Evolutionary conservation across 2,888 invertebrate species (phyloP).

Genomic region (Sphecodes monilicornis): DNA sequence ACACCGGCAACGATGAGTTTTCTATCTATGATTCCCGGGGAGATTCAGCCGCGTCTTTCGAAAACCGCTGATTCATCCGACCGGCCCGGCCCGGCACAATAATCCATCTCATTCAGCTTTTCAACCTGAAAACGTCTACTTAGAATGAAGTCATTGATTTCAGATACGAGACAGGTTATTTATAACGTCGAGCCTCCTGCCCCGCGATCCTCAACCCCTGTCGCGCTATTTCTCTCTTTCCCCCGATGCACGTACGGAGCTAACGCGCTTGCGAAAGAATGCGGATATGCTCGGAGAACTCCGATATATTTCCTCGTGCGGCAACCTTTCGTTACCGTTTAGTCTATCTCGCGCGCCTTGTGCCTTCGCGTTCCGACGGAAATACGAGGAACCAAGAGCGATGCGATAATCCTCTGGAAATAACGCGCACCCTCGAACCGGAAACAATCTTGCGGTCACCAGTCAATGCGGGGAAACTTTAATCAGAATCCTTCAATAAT

Average conservation of each 20-base stretch:
- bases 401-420: background rate
- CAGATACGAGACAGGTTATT: conserved; percentile 45
- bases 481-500: background rate
- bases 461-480: background rate
- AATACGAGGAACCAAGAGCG: background rate
- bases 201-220: background rate
- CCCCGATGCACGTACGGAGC: background rate
- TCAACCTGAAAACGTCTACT: conserved; percentile 33
- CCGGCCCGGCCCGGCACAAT: conserved; percentile 13
- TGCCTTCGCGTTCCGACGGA: background rate
- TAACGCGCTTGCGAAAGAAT: conserved; percentile 25
- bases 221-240: background rate
- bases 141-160: conserved; percentile 46
- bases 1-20: background rate
- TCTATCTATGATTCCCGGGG: background rate
- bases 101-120: conserved; percentile 42
- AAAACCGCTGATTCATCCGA: conserved; percentile 28
- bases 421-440: background rate
- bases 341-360: background rate
- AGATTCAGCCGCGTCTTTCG: background rate
- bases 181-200: conserved; percentile 28
- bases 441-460: background rate
- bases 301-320: conserved; percentile 15
- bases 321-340: conserved; percentile 11
- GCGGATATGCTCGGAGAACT: background rate